Percentiles rank a stretch among this genome's conserved stretches.
Conservation (phyloP, 2,113 vertebrate genomes). For the Microcebus jonahi region DNA sequence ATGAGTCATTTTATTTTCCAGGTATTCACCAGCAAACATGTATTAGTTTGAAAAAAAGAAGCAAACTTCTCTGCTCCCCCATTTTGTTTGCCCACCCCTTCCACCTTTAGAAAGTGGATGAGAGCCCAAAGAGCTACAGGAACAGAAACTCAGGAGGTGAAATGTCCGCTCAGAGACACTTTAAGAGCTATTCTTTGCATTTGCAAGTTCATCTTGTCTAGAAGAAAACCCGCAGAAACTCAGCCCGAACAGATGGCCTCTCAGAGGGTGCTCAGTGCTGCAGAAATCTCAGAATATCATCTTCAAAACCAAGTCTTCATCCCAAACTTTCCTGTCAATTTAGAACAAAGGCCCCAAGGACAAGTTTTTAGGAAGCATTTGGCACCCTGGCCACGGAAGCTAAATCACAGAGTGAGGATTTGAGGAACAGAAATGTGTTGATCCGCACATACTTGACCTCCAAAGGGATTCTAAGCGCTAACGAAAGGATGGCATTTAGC, state of each 20-base stretch:
- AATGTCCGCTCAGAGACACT: neutral
- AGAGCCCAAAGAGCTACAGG: accelerated
- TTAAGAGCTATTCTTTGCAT: neutral
- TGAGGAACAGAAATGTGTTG: neutral
- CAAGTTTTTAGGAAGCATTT: neutral
- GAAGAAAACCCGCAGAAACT: neutral
- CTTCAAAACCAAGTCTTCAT: neutral
- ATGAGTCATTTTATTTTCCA: neutral
- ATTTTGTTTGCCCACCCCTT: neutral
- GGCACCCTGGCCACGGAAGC: neutral
- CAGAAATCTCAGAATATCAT: neutral
- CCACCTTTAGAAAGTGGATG: too few relatives aligned
- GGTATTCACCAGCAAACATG: neutral
- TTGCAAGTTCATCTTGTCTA: slow-evolving; percentile 53
- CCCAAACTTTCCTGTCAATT: neutral
- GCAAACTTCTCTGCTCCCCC: too few relatives aligned
- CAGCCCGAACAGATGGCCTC: slow-evolving; percentile 58
- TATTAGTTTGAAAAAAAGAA: neutral
- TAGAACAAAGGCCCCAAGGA: neutral
- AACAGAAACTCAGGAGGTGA: neutral
- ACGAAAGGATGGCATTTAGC: accelerated
- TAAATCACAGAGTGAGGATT: neutral
- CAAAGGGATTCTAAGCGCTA: neutral
- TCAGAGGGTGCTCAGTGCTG: accelerated
- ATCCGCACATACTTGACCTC: neutral